Conservation (phyloP, 2,888 invertebrate species). For the Myopa testacea region DNA sequence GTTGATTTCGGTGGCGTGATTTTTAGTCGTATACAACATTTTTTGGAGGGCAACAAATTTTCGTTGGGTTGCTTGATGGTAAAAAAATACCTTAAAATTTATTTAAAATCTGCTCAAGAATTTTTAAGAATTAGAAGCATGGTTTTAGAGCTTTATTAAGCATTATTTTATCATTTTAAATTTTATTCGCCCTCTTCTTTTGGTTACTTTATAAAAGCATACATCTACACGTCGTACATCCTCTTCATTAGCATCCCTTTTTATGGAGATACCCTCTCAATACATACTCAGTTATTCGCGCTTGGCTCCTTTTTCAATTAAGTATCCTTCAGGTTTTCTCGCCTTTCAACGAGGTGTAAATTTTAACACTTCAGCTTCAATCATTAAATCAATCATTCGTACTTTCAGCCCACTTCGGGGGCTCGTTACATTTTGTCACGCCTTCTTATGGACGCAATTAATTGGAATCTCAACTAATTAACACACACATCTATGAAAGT, state of each 20-base stretch:
- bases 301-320: not conserved
- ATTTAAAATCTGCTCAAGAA: not conserved
- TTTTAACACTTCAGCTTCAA: slow-evolving; percentile 32
- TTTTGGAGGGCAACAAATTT: not conserved
- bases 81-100: not conserved
- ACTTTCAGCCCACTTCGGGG: not conserved
- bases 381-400: slow-evolving; percentile 34
- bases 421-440: slow-evolving; percentile 27
- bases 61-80: not conserved
- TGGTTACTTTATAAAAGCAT: not conserved
- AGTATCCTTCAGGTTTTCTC: not conserved
- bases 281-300: not conserved
- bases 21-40: no score
- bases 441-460: slow-evolving; percentile 55
- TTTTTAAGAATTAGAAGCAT: not conserved
- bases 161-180: not conserved
- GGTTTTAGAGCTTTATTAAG: not conserved
- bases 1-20: no score
- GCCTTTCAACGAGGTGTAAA: slow-evolving; percentile 5
- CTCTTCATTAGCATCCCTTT: not conserved
- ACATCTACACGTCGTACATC: not conserved
- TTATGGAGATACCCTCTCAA: not conserved
- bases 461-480: slow-evolving; percentile 65
- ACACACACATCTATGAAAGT: slow-evolving; percentile 51
- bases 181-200: no score